Evolutionary conservation across 1,140 invertebrate species (phyloP), one percentile per base, ranked within the genome.

Genomic region (Ips typographus): DNA sequence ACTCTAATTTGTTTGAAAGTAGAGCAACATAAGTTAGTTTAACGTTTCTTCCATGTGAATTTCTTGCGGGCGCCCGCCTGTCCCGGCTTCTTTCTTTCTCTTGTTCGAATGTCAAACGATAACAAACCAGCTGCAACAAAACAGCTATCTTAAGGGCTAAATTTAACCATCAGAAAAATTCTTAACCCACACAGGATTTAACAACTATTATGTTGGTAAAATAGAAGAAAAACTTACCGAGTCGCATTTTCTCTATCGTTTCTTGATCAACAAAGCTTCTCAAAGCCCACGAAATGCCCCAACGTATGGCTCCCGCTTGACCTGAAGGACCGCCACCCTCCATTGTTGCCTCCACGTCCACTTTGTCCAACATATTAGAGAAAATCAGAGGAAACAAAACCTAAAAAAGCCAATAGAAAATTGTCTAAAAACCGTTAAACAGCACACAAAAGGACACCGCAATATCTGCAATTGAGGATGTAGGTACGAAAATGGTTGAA

Each of bases 61-160:
- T 95, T 96, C 77, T 89, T 91, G 77, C 97, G 90, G 41, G 96
- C 94, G 76, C 92, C 92, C 78, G 88, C 87, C 83, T 96, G 94
- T 52, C 96, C 97, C 53, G 89, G 90, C 86, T 98, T 98, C 87
- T 97, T 97, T 74, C 97, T 87, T 82, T 99, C 96, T 71, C 86
- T 87, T 41, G 77, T 82, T 65, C 96, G 85, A 58, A 82, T 84
- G 80, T 99, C 97, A 77, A 84, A 83, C 42, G 91, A 94, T 40
- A 99, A 81, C 67, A 98, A 80, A 55, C 97, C 97, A 82, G 95
- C 96, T 91, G 76, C 77, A 86, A 73, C n/a, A 41, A 59, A 22
- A 22, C 22, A 22, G 22, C 22, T 22, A 22, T 22, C 0, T 22
- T 22, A 22, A 22, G 22, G 22, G 22, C 22, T 22, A 22, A 22